Base-by-base conservation (phyloP, 2,797 vertebrate genomes). In the Vireo griseus region DNA sequence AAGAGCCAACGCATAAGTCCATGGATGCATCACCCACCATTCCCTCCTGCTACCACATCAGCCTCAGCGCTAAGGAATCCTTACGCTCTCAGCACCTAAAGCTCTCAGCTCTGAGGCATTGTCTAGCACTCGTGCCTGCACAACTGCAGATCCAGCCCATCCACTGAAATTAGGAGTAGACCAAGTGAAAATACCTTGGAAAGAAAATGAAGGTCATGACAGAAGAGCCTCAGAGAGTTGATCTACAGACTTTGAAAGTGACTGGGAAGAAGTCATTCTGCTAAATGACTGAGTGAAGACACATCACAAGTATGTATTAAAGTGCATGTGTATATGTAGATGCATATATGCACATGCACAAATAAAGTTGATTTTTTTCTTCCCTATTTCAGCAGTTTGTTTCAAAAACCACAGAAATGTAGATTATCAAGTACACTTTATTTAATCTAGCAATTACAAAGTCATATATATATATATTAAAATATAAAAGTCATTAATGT, bases 111-210 rank as follows among this genome's bases (percentile, higher is more conserved):
- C 33, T 44, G 17, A 51, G 33, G 4, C 15, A 59, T 18, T 3
- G 1, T 42, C n/a, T 31, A 26, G 29, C 5, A 40, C 0, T 1
- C 9, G 7, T 59, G 26, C 33, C 37, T 37, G 39, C 9, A 10
- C 16, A 68, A 5, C 3, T 3, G 12, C 8, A 2, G 11, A 24
- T 42, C 59, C 65, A 5, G 5, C 18, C 28, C 4, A 6, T 42
- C 54, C 29, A 6, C 4, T 57, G 51, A 68, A 82, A 85, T 8
- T 35, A 21, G 40, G 21, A 87, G 26, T 5, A 63, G 45, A 47
- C 13, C 13, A 44, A 74, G 20, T 57, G 33, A 61, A 85, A 65
- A 24, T 0, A 0, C 11, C 50, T 75, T 5, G 1, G 50, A 59
- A 72, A 57, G 26, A 48, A 84, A 94, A 40, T 3, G 6, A 33